These are phyloP conservation scores for Podarcis siculus DNA, from an alignment of 2,797 vertebrate genomes.

Conservation along the genomic window DNA sequence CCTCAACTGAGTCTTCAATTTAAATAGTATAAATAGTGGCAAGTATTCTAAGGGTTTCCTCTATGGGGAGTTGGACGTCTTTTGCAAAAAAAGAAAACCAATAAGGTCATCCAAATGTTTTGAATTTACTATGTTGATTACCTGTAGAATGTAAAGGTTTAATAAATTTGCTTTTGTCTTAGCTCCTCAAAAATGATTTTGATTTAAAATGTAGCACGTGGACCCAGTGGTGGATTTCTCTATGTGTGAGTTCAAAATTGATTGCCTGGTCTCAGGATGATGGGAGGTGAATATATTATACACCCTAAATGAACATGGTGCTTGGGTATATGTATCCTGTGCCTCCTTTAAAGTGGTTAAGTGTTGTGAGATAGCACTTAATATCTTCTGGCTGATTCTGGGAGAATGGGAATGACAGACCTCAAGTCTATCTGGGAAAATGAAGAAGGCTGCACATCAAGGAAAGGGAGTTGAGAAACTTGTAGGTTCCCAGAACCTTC, in stretches of 20 bases:
- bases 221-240: conserved; percentile 9
- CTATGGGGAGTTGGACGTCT: conserved; percentile 45
- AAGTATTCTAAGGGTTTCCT: conserved; percentile 37
- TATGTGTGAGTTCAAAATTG: conserved; percentile 4
- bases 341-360: background rate
- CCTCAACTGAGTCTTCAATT: conserved; percentile 2
- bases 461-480: background rate
- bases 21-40: conserved; percentile 24
- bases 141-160: conserved; percentile 25
- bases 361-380: background rate
- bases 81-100: conserved; percentile 55
- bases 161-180: conserved; percentile 44
- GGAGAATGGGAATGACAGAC: background rate
- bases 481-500: background rate
- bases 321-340: background rate
- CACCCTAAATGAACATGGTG: background rate
- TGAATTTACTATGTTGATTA: conserved; percentile 61
- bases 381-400: background rate
- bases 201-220: conserved; percentile 31
- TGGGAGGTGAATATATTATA: background rate
- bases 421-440: conserved; percentile 2
- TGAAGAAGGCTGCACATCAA: background rate
- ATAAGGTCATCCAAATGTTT: conserved; percentile 55
- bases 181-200: conserved; percentile 42
- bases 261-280: conserved; percentile 8